Evolutionary conservation across 2,888 invertebrate genomes (phyloP).

Genomic region (Rhagonycha fulva): DNA sequence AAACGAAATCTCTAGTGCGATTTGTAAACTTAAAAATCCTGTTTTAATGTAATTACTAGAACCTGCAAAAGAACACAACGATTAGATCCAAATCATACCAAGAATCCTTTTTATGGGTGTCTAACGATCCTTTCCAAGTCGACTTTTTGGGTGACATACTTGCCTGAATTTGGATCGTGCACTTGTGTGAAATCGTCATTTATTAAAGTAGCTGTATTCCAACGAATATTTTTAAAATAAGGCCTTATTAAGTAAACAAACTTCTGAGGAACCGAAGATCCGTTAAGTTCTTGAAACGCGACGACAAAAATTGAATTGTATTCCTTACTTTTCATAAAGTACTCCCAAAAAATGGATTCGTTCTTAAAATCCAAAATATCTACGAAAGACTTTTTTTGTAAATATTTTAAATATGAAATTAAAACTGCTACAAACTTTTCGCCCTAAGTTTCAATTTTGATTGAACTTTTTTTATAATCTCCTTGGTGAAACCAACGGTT

Average conservation of each 20-base stretch:
- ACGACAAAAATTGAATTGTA: constrained; percentile 38
- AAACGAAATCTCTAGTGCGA: constrained; percentile 63
- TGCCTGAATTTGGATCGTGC: neutral
- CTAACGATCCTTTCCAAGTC: too few relatives aligned
- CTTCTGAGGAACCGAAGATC: constrained; percentile 27
- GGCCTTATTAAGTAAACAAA: constrained; percentile 45
- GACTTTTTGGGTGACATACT: too few relatives aligned
- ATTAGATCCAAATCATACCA: neutral
- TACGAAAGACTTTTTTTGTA: constrained; percentile 27
- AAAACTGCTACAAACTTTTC: constrained; percentile 18
- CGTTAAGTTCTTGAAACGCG: constrained; percentile 38
- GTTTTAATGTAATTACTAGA: constrained; percentile 54
- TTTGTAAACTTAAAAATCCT: constrained; percentile 62
- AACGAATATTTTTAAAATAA: constrained; percentile 35
- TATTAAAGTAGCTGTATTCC: constrained; percentile 37
- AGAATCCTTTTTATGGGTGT: too few relatives aligned
- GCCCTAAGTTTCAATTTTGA: neutral
- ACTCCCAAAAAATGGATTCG: constrained; percentile 39
- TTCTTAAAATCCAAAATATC: constrained; percentile 40
- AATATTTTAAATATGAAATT: neutral
- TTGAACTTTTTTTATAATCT: neutral
- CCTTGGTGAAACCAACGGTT: neutral
- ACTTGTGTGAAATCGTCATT: neutral
- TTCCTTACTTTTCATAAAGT: constrained; percentile 32
- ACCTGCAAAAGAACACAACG: constrained; percentile 40